phyloP scores from a whole-genome alignment of 1,140 invertebrate genomes.

The Dreissena polymorpha region DNA sequence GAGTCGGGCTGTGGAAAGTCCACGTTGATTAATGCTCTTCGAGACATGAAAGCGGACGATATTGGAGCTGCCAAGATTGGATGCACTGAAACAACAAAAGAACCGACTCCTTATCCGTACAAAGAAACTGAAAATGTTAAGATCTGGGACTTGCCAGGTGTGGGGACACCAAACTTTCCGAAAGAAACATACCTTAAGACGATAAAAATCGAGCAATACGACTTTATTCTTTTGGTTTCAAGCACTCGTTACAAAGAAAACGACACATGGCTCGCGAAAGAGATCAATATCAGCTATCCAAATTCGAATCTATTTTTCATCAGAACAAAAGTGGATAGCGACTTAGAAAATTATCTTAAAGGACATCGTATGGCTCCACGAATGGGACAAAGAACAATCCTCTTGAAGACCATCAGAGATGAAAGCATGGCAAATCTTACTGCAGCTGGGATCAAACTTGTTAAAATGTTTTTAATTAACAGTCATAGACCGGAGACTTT shows the following conservation, averaged over 20 bases:
- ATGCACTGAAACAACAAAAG: background rate
- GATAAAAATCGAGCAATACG: background rate
- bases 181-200: conserved; percentile 1
- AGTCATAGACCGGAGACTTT: background rate
- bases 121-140: background rate
- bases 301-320: background rate
- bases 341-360: background rate
- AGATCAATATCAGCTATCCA: background rate
- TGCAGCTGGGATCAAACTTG: background rate
- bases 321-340: background rate
- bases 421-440: background rate
- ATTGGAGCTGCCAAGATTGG: background rate
- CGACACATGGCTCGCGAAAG: background rate
- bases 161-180: background rate
- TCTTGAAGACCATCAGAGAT: background rate
- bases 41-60: background rate
- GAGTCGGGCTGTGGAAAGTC: background rate
- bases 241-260: background rate
- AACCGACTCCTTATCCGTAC: background rate
- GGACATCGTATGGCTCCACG: background rate
- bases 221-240: background rate
- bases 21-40: background rate
- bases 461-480: background rate
- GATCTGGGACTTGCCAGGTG: background rate
- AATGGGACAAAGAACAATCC: background rate